These are phyloP conservation scores for Macrotis lagotis DNA, from an alignment of 2,113 vertebrate genomes.

Conservation along the genomic window DNA sequence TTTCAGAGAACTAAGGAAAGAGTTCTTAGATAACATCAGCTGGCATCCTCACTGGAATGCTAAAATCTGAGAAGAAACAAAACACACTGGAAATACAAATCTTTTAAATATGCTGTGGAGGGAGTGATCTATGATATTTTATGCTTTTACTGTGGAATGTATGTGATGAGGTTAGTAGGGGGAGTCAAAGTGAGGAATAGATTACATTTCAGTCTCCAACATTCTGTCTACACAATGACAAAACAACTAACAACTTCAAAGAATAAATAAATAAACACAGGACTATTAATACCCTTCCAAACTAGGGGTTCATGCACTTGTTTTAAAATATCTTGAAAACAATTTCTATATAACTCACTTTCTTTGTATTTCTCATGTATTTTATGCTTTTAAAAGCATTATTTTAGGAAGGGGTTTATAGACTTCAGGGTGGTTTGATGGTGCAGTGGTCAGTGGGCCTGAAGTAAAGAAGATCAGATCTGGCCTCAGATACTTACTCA, in stretches of 20 bases:
- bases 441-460: too few species aligned
- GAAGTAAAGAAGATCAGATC: too few species aligned
- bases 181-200: too few species aligned
- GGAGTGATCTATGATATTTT: background rate
- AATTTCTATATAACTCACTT: background rate
- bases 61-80: constrained; percentile 37
- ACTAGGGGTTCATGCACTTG: background rate
- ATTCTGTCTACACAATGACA: too few species aligned
- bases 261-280: too few species aligned
- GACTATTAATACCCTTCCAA: background rate
- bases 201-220: too few species aligned
- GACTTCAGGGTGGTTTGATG: background rate
- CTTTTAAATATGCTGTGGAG: background rate
- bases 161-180: too few species aligned
- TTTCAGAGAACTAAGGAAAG: constrained; percentile 15
- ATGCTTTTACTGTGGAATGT: background rate
- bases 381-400: background rate
- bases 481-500: too few species aligned
- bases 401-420: background rate
- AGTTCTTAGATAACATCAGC: constrained; percentile 11
- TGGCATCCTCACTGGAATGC: background rate
- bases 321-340: background rate
- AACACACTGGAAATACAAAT: background rate
- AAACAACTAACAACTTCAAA: too few species aligned
- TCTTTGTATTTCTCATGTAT: background rate